A percentile compares a stretch with the other conserved stretches of the same genome.
These are phyloP conservation scores for Antheraea mylitta DNA, from an alignment of 1,140 invertebrate species.

Conservation along the genomic window DNA sequence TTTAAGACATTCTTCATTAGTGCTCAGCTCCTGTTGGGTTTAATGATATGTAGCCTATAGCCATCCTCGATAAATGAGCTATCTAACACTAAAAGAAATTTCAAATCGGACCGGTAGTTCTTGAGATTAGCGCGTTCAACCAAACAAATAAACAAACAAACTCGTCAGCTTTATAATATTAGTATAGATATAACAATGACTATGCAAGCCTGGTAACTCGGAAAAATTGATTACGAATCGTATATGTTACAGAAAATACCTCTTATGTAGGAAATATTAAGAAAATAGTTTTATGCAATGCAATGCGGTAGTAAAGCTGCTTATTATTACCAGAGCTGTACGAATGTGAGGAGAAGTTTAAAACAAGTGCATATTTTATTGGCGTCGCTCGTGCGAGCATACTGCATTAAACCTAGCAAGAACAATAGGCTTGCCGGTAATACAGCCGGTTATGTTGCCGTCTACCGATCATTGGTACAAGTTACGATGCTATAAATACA, in stretches of 20 bases:
- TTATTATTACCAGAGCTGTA: conserved; percentile 25
- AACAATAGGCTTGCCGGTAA: conserved; percentile 65
- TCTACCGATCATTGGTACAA: conserved; percentile 60
- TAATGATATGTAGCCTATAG: too few species aligned
- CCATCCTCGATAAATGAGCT: too few species aligned
- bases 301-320: conserved; percentile 36
- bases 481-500: conserved; percentile 74
- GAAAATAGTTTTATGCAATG: conserved; percentile 24
- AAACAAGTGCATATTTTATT: conserved; percentile 57
- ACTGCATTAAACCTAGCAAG: conserved; percentile 59
- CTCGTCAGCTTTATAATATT: too few species aligned
- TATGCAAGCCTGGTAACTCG: neutral
- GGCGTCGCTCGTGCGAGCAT: conserved; percentile 43
- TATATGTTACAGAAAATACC: conserved; percentile 16
- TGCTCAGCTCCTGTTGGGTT: too few species aligned
- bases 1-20: too few species aligned
- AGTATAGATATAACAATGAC: neutral
- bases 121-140: too few species aligned
- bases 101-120: too few species aligned
- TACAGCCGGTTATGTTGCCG: conserved; percentile 53
- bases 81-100: too few species aligned
- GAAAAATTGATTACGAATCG: neutral
- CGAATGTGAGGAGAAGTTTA: conserved; percentile 39
- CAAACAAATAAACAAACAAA: too few species aligned
- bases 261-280: conserved; percentile 29